Evolutionary conservation across 2,797 vertebrate species (phyloP), one percentile per base, ranked within the genome.

Genomic region (Cryptoprocta ferox): DNA sequence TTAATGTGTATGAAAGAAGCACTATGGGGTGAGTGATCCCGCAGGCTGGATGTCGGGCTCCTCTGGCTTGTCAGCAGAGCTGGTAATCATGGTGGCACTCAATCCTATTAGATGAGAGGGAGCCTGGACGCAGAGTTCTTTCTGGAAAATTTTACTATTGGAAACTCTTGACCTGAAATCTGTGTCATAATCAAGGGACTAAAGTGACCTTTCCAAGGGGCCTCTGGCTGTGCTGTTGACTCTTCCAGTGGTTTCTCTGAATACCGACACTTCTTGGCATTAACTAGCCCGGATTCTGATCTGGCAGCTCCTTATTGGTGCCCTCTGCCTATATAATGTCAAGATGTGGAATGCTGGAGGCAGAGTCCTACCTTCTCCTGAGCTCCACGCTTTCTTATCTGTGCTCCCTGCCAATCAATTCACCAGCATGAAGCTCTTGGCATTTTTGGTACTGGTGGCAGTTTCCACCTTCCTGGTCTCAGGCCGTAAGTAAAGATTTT

Each of bases 381-480:
- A 45, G 35, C 53, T 66, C 56, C 37, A 73, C 48, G 0, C 32
- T 61, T 82, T 75, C 32, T 56, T 59, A 0, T 71, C 21, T 66
- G 79, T 37, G 28, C 18, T 61, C 14, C 39, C 8, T 59, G 76
- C 18, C 50, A 56, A 48, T 56, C n/a, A 61, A 2, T 5, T 92
- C 21, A 48, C 16, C 59, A 81, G 6, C n/a, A 92, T 95, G 96
- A 95, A 93, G 65, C 26, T 93, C 56, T 68, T 85, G 11, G 48
- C 28, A 0, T 10, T 92, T 9, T 16, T 89, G 3, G 12, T 56
- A 2, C 35, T 92, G 21, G 9, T 85, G 56, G 85, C 32, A 24
- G 21, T 85, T 66, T 92, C 48, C 24, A 32, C 10, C 7, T 15
- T 68, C 16, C 32, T 95, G 71, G 85, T 75, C 59, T 96, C 50